Base-by-base conservation (phyloP, 1,140 invertebrate genomes). In the Macrobrachium nipponense region DNA sequence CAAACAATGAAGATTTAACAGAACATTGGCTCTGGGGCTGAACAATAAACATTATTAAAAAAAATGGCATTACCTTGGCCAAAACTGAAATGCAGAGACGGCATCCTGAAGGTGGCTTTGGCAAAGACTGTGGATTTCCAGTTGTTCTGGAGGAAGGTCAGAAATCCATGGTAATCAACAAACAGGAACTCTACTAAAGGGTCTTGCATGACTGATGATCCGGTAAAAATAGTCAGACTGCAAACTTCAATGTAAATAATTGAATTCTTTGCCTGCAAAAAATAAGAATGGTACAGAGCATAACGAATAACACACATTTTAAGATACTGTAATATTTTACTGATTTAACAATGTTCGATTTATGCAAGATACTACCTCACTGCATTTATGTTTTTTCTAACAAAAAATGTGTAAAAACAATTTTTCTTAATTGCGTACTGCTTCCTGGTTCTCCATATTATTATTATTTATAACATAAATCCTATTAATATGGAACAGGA, bases 161-260 rank as follows among this genome's bases (percentile, higher is more conserved):
- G 73, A 44, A 87, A 87, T 6, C 85, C 79, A 61, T 87, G 85
- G 73, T 87, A 87, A 51, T 87, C 85, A 64, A 87, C 85, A 77
- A 87, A 87, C n/a, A 87, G 72, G 10, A 87, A 64, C n/a, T 82
- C 73, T 17, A 87, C 85, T 64, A 44, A 27, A 20, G 79, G 85
- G 59, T 87, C 85, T 43, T 82, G 75, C 43, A 62, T 59, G 12
- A 85, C 59, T 18, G 64, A 70, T n/a, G 62, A 78, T 51, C 73
- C 75, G 14, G 18, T n/a, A 60, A 59, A 44, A 51, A 85, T 70
- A 12, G 43, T 79, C 27, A 85, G 20, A 23, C 76, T 85, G 60
- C 75, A 77, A 14, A 85, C 77, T 85, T 85, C 76, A 85, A 85
- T 58, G 59, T 85, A 85, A 10, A 85, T 79, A 15, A 51, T 79